Percentiles rank a stretch among this genome's conserved stretches.
Evolutionary conservation across 2,797 vertebrate genomes (phyloP).

Genomic region (Gallirallus australis): DNA sequence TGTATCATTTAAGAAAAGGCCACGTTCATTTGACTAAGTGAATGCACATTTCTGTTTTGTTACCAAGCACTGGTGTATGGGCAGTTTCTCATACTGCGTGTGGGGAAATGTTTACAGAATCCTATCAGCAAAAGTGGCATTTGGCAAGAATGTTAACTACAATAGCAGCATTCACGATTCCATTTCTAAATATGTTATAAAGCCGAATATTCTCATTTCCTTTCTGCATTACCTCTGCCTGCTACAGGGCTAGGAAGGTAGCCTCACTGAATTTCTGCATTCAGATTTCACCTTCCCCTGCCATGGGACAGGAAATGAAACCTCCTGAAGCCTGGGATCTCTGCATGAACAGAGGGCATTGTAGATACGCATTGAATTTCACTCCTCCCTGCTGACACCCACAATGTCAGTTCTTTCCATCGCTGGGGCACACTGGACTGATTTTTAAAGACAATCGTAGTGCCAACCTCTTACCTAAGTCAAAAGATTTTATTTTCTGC

Average conservation of each 20-base stretch:
- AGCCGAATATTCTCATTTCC: conserved; percentile 63
- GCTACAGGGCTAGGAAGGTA: conserved; percentile 13
- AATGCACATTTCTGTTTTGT: conserved; percentile 63
- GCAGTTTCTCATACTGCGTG: not conserved
- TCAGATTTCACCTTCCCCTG: conserved; percentile 64
- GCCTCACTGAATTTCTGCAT: conserved; percentile 47
- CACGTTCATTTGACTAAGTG: conserved; percentile 58
- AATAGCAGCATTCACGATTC: conserved; percentile 40
- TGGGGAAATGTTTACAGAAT: conserved; percentile 28
- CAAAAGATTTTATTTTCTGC: conserved; percentile 29
- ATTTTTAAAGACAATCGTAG: conserved; percentile 14
- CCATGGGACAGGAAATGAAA: conserved; percentile 70
- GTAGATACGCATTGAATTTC: conserved; percentile 15
- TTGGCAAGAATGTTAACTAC: conserved; percentile 43
- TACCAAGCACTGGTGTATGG: not conserved
- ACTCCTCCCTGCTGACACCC: conserved; percentile 38
- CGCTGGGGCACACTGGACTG: not conserved
- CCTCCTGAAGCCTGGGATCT: conserved; percentile 39
- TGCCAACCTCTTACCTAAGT: conserved; percentile 9
- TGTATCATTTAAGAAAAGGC: conserved; percentile 39
- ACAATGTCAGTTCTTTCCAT: conserved; percentile 13
- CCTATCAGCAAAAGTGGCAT: conserved; percentile 4
- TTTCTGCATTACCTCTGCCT: conserved; percentile 56
- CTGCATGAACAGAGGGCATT: conserved; percentile 60
- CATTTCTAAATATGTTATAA: conserved; percentile 36